Conservation (phyloP, 2,888 invertebrate genomes). For the Microctonus aethiopoides region DNA sequence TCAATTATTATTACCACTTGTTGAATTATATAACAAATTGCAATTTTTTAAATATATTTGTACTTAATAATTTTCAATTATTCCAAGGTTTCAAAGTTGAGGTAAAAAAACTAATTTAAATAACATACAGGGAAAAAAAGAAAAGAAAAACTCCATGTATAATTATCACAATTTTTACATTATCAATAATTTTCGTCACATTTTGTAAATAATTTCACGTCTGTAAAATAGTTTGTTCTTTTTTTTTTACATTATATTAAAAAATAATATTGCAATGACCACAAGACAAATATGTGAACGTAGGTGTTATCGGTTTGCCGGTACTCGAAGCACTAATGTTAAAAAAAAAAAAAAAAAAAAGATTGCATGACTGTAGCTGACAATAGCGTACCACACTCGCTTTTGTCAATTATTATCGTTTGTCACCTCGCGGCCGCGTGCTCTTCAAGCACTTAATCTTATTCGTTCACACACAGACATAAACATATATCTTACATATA, state of each 20-base stretch:
- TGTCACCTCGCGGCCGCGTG: constrained; percentile 50
- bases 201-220: neutral
- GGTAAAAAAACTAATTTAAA: neutral
- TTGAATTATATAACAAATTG: constrained; percentile 1
- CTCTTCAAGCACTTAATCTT: constrained; percentile 1
- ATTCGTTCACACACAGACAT: constrained; percentile 1
- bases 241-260: too few species aligned
- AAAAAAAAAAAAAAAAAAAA: constrained; percentile 25
- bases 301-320: constrained; percentile 29
- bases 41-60: neutral
- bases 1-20: neutral
- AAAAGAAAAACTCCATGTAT: neutral
- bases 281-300: neutral
- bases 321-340: constrained; percentile 22
- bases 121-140: neutral
- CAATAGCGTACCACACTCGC: constrained; percentile 28
- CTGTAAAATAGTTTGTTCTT: neutral
- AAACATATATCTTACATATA: neutral
- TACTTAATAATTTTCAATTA: neutral
- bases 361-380: constrained; percentile 23
- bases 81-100: neutral
- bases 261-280: neutral
- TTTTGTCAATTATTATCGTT: constrained; percentile 61
- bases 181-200: neutral
- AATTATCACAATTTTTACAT: neutral